Percentiles rank a stretch among this genome's conserved stretches.
phyloP scores from a whole-genome alignment of 2,113 vertebrate species.

The Cathartes aura region DNA sequence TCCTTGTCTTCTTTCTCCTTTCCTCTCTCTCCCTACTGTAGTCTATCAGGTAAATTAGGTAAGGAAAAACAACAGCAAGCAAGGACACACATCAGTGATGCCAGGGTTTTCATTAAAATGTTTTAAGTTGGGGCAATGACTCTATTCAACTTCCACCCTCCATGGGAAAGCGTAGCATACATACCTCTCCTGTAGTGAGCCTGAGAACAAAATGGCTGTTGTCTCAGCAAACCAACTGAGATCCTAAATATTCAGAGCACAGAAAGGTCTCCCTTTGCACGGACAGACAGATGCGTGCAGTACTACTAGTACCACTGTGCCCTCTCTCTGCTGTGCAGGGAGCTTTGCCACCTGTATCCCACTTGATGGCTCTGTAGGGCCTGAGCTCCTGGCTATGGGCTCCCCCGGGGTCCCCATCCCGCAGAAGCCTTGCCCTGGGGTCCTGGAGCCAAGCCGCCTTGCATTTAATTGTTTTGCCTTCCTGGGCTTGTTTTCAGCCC shows the following conservation, averaged over 20 bases:
- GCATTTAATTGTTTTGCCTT: slow-evolving; percentile 53
- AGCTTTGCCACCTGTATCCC: not conserved
- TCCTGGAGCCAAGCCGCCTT: slow-evolving; percentile 6
- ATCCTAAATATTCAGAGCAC: not conserved
- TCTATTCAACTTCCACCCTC: slow-evolving; percentile 39
- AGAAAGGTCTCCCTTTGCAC: not conserved
- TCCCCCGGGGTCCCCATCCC: not conserved
- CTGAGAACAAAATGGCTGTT: not conserved
- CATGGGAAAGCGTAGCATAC: fast-evolving
- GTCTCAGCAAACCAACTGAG: not conserved
- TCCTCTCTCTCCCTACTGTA: not conserved
- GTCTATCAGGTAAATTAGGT: slow-evolving; percentile 47
- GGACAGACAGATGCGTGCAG: fast-evolving
- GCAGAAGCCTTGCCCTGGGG: not conserved
- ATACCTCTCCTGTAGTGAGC: not conserved
- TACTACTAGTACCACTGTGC: fast-evolving
- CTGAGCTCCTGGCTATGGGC: not conserved
- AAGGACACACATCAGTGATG: slow-evolving; percentile 35
- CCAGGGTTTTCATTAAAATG: slow-evolving; percentile 45
- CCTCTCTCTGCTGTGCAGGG: not conserved
- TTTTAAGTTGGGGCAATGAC: slow-evolving; percentile 43
- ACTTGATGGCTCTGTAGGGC: not conserved
- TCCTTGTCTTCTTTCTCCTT: not conserved
- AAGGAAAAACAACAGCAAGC: slow-evolving; percentile 35
- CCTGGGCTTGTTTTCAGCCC: slow-evolving; percentile 50